A percentile compares a stretch with the other conserved stretches of the same genome.
Evolutionary conservation across 2,888 invertebrate species (phyloP).

Genomic region (Trimorus sp.): DNA sequence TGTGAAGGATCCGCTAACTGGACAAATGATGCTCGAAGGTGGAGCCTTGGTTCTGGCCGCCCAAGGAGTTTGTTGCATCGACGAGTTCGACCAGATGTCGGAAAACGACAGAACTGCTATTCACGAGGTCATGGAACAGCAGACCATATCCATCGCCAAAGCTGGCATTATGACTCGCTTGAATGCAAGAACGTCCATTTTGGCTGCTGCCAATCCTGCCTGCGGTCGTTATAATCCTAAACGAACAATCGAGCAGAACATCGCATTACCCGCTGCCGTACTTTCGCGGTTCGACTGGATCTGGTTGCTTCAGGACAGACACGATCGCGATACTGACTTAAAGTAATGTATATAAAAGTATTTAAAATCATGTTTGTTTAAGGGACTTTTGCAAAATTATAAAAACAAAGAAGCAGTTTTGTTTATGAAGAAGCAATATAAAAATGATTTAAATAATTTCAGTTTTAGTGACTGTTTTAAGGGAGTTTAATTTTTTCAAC

Average conservation of each 20-base stretch:
- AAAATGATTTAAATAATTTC: no score
- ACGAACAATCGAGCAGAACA: conserved; percentile 97
- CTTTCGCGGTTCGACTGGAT: conserved; percentile 97
- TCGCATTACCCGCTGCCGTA: conserved; percentile 98
- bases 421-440: no score
- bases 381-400: no score
- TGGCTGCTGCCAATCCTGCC: conserved; percentile 99
- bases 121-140: conserved; percentile 99
- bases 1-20: conserved; percentile 97
- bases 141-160: conserved; percentile 98
- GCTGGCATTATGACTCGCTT: conserved; percentile 99
- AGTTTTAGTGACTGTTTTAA: no score
- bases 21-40: conserved; percentile 94
- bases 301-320: conserved; percentile 94
- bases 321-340: neutral
- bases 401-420: no score
- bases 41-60: conserved; percentile 99
- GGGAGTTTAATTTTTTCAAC: no score
- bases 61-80: conserved; percentile 97
- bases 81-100: conserved; percentile 99
- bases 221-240: conserved; percentile 99
- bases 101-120: conserved; percentile 99
- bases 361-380: no score
- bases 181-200: conserved; percentile 96
- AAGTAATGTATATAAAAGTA: no score